Conservation (phyloP, 2,113 vertebrate genomes). For the Micronycteris hirsuta region DNA sequence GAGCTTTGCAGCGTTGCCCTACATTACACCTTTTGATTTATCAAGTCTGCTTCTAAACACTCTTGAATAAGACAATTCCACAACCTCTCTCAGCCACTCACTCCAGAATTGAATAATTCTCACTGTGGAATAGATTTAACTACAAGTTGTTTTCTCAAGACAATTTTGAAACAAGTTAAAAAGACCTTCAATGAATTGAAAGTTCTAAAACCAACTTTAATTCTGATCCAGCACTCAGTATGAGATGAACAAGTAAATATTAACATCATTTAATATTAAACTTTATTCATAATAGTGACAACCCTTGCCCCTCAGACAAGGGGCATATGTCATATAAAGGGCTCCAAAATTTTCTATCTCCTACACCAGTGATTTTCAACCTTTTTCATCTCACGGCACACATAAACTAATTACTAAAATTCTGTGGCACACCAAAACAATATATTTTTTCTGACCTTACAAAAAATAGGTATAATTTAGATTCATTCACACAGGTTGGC, state of each 20-base stretch:
- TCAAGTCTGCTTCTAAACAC: not conserved
- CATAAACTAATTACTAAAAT: not conserved
- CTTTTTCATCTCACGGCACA: not conserved
- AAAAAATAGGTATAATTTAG: not conserved
- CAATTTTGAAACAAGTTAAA: not conserved
- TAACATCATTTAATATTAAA: not conserved
- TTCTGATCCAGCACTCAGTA: not conserved
- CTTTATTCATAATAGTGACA: not conserved
- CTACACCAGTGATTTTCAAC: not conserved
- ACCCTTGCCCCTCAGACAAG: not conserved
- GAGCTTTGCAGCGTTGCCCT: not conserved
- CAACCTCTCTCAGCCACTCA: not conserved
- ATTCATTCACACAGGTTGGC: not conserved
- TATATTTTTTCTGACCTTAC: not conserved
- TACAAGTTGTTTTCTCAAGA: not conserved
- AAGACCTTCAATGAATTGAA: not conserved
- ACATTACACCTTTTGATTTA: not conserved
- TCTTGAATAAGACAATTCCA: not conserved
- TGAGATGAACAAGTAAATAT: not conserved
- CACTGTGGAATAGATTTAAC: not conserved
- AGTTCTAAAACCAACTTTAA: not conserved
- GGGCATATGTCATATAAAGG: not conserved
- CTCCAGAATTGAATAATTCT: not conserved
- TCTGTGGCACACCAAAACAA: not conserved
- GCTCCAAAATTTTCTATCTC: not conserved